Base-by-base conservation (phyloP, 2,797 vertebrate genomes). In the Chelmon rostratus region DNA sequence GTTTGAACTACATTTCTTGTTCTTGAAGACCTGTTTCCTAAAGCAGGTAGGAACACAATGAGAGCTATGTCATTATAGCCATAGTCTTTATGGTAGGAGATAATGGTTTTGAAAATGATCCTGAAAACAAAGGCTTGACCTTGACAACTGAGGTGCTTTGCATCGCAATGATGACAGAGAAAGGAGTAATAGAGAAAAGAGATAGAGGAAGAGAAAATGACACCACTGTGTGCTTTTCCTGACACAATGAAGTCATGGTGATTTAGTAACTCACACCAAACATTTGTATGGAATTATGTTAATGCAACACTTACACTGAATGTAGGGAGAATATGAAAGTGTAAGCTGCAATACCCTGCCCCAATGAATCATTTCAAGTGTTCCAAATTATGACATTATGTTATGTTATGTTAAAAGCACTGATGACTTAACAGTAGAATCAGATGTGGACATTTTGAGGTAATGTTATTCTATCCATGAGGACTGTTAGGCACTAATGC, bases 31-130 rank as follows among this genome's bases (percentile, higher is more conserved):
- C 84, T 73, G 81, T 84, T 91, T 89, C 88, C 86, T 84, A 78
- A 80, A 80, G 81, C 74, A 78, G 72, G 73, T 59, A 66, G 63
- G 7, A 44, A 75, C 73, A 92, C 89, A 93, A 93, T 82, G 79
- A 64, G 28, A 46, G 37, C 86, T 9, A 18, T 88, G 87, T 84
- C 83, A 91, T 86, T 77, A 88, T 79, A 83, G 83, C 86, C 85
- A 83, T 77, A 72, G 78, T 91, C 90, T 93, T 93, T 93, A 90
- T 91, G 78, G 49, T 33, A 72, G 42, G 52, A 74, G 76, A 94
- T 87, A 94, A 92, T 90, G 70, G 82, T 70, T 90, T 78, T 78
- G 90, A 92, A 93, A 91, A 81, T 56, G 84, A 92, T 89, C 89
- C 79, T 49, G 78, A 86, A 91, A 88, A 92, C 88, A 93, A 92